phyloP scores from a whole-genome alignment of 2,797 vertebrate genomes.

The Mormyrus proboscirostris region DNA sequence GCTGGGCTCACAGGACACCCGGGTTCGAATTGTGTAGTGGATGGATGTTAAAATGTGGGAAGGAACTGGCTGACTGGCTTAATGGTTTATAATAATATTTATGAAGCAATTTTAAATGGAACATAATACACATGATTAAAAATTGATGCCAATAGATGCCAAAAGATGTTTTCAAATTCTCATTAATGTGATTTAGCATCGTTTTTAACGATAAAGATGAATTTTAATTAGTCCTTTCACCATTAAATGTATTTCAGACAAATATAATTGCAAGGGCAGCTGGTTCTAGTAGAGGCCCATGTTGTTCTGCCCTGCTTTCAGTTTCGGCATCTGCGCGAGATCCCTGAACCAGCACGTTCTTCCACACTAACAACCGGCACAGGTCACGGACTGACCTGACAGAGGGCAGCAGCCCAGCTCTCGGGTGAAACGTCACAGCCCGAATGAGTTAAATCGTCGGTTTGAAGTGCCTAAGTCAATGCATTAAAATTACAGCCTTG shows the following conservation, averaged over 20 bases:
- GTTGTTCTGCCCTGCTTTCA: not conserved
- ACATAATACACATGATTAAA: constrained; percentile 8
- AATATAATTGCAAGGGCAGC: not conserved
- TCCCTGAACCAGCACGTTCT: not conserved
- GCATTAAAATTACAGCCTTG: not conserved
- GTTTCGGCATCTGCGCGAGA: not conserved
- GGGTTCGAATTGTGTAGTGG: not conserved
- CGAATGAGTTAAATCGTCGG: not conserved
- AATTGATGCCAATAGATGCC: not conserved
- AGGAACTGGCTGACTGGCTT: not conserved
- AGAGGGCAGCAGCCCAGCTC: not conserved
- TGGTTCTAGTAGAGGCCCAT: not conserved
- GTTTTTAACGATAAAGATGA: not conserved
- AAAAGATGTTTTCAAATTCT: not conserved
- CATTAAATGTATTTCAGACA: not conserved
- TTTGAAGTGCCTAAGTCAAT: not conserved
- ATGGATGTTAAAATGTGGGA: not conserved
- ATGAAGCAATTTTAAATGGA: constrained; percentile 7
- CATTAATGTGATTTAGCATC: not conserved
- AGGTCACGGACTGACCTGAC: not conserved
- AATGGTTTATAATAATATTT: not conserved
- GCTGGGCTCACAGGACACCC: not conserved
- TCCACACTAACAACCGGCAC: not conserved
- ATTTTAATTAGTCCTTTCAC: constrained; percentile 8
- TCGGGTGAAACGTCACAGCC: not conserved